A percentile compares a stretch with the other conserved stretches of the same genome.
These are phyloP conservation scores for Percina caprodes DNA, from an alignment of 2,113 vertebrate genomes.

Conservation along the genomic window DNA sequence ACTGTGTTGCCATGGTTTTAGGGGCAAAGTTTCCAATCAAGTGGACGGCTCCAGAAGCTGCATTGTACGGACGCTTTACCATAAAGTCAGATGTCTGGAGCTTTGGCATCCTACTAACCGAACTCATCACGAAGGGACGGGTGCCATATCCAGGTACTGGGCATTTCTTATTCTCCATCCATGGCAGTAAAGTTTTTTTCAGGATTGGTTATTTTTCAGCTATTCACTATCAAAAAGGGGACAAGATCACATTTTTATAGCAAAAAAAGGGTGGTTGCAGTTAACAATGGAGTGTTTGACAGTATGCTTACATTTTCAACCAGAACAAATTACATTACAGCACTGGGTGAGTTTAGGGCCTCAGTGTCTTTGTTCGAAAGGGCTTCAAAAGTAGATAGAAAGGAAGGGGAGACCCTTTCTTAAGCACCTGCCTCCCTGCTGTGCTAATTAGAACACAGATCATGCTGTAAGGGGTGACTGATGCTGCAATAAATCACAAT, in stretches of 20 bases:
- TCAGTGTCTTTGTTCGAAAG: not conserved
- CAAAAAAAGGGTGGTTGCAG: not conserved
- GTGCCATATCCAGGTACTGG: constrained; percentile 97
- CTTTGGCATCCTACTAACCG: constrained; percentile 95
- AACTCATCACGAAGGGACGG: constrained; percentile 96
- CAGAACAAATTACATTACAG: not conserved
- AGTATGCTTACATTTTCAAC: constrained; percentile 5
- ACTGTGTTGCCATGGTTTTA: constrained; percentile 79
- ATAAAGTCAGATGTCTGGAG: constrained; percentile 99
- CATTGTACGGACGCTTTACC: constrained; percentile 94
- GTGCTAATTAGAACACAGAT: constrained; percentile 32
- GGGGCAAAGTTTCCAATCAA: constrained; percentile 99
- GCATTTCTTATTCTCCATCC: not conserved
- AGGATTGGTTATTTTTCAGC: not conserved
- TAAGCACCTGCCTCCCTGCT: constrained; percentile 16
- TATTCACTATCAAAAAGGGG: not conserved
- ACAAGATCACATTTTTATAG: not conserved
- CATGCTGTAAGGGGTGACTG: not conserved
- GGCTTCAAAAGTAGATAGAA: constrained; percentile 9
- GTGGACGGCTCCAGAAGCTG: constrained; percentile 98
- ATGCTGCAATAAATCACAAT: not conserved
- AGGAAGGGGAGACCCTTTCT: not conserved
- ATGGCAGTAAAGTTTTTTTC: not conserved
- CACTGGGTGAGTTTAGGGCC: not conserved
- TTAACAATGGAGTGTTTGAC: not conserved